Evolutionary conservation across 1,140 invertebrate species (phyloP).

Genomic region (Dufourea novaeangliae): DNA sequence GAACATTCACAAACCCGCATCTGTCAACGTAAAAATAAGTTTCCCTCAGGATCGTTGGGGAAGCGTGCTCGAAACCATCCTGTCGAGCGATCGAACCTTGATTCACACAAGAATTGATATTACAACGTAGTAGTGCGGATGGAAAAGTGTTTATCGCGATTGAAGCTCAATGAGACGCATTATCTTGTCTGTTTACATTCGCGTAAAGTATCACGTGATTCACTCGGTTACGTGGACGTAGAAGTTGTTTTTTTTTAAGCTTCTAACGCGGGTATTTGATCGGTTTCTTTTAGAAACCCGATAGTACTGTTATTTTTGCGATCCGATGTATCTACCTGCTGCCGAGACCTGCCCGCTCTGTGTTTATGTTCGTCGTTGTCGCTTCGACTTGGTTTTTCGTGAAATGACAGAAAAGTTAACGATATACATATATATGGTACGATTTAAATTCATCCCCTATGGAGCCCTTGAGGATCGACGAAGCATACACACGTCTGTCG

Average conservation of each 20-base stretch:
- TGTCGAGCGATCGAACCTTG: neutral
- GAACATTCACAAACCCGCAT: neutral
- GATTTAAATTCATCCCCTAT: constrained; percentile 1
- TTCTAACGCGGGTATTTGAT: neutral
- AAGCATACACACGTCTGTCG: constrained; percentile 26
- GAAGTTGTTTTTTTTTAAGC: neutral
- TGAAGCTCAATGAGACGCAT: neutral
- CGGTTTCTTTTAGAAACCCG: constrained; percentile 2
- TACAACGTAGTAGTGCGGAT: neutral
- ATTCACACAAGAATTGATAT: constrained; percentile 3
- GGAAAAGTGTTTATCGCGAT: neutral
- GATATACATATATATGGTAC: too few relatives aligned
- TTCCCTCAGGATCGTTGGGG: neutral
- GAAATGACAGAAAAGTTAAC: too few relatives aligned
- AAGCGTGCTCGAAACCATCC: neutral
- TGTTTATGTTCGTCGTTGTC: neutral
- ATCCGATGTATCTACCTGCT: too few relatives aligned
- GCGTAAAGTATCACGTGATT: constrained; percentile 1
- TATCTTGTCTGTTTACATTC: constrained; percentile 26
- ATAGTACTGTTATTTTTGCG: neutral
- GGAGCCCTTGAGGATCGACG: neutral
- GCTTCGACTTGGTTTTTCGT: too few relatives aligned
- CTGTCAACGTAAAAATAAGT: constrained; percentile 34
- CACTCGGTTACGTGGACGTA: neutral
- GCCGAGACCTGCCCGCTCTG: neutral